Conservation (phyloP, 2,113 vertebrate species). For the Tyrannus savana region DNA sequence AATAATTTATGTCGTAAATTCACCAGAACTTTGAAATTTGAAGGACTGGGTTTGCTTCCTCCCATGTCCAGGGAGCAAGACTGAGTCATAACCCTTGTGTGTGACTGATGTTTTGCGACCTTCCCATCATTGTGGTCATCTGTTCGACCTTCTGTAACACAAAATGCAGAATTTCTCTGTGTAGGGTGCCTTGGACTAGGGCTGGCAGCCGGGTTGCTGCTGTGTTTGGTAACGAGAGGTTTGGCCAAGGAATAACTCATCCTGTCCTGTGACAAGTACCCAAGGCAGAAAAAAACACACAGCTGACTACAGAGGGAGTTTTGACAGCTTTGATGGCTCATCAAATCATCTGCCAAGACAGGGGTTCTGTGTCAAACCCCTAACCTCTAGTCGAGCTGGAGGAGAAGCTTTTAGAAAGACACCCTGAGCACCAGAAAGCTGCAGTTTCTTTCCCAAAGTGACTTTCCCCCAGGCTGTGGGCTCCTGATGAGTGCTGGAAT, state of each 20-base stretch:
- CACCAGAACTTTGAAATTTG: constrained; percentile 33
- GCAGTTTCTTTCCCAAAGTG: background rate
- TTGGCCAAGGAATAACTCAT: background rate
- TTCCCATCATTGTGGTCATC: background rate
- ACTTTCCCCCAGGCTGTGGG: background rate
- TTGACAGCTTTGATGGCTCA: background rate
- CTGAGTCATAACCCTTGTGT: background rate
- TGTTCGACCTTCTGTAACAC: background rate
- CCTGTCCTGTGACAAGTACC: background rate
- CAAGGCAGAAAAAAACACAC: background rate
- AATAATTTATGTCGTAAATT: constrained; percentile 46
- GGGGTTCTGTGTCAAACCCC: background rate
- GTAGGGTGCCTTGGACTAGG: background rate
- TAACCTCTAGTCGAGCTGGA: background rate
- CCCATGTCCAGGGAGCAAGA: background rate
- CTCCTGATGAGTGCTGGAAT: background rate
- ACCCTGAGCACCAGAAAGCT: background rate
- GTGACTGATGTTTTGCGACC: background rate
- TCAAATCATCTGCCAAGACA: background rate
- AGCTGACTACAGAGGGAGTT: background rate
- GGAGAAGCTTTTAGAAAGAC: background rate
- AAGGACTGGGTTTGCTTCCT: background rate
- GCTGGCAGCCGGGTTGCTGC: background rate
- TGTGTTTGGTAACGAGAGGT: background rate
- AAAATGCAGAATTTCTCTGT: accelerated